These are phyloP conservation scores for Tachysurus vachellii DNA, from an alignment of 2,113 vertebrate genomes.

Conservation along the genomic window DNA sequence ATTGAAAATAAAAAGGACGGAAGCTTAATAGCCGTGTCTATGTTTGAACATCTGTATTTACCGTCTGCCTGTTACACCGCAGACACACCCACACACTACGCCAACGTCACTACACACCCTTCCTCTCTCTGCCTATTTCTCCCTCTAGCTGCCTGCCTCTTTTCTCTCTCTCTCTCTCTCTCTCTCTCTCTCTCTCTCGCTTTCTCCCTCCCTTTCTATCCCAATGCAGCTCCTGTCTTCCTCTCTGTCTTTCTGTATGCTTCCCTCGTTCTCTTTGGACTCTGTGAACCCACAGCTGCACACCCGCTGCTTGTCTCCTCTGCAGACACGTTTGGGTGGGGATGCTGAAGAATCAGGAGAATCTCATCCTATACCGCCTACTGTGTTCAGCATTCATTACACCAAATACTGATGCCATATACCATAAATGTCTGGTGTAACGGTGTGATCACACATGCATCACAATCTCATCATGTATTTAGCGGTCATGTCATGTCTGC, in stretches of 20 bases:
- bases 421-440: not conserved
- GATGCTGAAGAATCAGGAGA: conserved; percentile 33
- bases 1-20: not conserved
- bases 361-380: conserved; percentile 8
- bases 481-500: not conserved
- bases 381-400: not conserved
- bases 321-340: conserved; percentile 49
- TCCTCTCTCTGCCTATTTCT: not conserved
- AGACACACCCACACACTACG: conserved; percentile 36
- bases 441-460: conserved; percentile 10
- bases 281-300: conserved; percentile 48
- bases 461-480: not conserved
- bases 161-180: conserved; percentile 10
- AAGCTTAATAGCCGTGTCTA: not conserved
- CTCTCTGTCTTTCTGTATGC: conserved; percentile 44
- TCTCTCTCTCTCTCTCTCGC: conserved; percentile 7
- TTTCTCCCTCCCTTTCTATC: conserved; percentile 30
- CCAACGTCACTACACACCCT: conserved; percentile 2
- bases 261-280: conserved; percentile 48
- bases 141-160: conserved; percentile 3
- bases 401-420: not conserved
- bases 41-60: conserved; percentile 47
- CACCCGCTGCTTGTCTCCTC: conserved; percentile 20
- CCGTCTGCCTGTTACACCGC: conserved; percentile 32
- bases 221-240: conserved; percentile 45